Conservation (phyloP, 2,113 vertebrate genomes). For the Turnix velox region DNA sequence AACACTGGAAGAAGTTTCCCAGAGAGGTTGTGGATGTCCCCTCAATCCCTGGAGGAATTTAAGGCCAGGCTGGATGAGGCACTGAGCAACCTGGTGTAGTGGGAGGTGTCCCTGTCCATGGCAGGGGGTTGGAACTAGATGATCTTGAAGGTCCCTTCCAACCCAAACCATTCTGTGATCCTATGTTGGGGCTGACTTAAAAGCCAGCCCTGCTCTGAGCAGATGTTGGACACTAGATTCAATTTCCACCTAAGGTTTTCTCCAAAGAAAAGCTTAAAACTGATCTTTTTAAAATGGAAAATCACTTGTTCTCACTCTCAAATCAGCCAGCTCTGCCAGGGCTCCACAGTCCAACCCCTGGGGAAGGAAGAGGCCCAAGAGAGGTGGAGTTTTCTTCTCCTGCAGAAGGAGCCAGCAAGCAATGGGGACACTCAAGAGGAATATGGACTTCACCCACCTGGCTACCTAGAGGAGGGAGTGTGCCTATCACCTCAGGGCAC, state of each 20-base stretch:
- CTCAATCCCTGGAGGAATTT: no score
- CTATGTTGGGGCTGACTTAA: background rate
- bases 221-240: background rate
- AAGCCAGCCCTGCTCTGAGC: background rate
- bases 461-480: fast-evolving
- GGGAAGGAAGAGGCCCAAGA: background rate
- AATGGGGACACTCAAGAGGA: background rate
- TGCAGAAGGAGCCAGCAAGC: fast-evolving
- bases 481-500: background rate
- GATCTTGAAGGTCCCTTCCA: no score
- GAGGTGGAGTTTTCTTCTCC: background rate
- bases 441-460: fast-evolving
- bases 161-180: no score
- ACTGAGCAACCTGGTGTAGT: no score
- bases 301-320: background rate
- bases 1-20: no score
- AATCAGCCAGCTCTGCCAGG: background rate
- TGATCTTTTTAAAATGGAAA: background rate
- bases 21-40: no score
- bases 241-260: background rate
- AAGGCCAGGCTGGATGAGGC: no score
- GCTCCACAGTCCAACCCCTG: background rate
- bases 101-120: no score
- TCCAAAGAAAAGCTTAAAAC: background rate
- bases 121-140: no score